These are phyloP conservation scores for Chaetophractus vellerosus DNA, from an alignment of 2,797 vertebrate genomes.

Conservation along the genomic window DNA sequence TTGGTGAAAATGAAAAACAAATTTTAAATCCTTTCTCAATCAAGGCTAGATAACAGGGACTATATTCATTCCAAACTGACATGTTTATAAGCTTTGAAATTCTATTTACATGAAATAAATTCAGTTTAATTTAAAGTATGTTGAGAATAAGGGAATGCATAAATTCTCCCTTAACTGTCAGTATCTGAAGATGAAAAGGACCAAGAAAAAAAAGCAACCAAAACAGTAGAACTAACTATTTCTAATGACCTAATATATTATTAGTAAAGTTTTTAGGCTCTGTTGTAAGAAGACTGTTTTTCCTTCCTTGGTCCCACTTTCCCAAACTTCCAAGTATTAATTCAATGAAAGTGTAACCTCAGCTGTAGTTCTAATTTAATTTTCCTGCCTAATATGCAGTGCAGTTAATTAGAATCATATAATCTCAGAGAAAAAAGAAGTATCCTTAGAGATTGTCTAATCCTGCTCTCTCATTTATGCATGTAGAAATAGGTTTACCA, in stretches of 20 bases:
- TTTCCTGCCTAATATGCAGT: not conserved
- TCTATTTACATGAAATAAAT: not conserved
- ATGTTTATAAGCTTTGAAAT: not conserved
- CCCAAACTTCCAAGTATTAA: not conserved
- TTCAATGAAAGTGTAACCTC: slow-evolving; percentile 41
- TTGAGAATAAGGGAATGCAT: not conserved
- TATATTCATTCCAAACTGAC: not conserved
- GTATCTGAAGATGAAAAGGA: not conserved
- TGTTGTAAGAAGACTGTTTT: not conserved
- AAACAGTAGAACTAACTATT: not conserved
- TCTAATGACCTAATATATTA: not conserved
- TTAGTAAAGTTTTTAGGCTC: not conserved
- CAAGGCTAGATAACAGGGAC: not conserved
- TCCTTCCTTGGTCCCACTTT: not conserved
- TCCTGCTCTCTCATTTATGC: slow-evolving; percentile 2
- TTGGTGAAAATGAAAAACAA: not conserved
- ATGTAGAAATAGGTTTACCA: slow-evolving; percentile 52
- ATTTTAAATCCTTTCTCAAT: not conserved
- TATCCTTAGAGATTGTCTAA: slow-evolving; percentile 19
- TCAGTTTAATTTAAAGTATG: not conserved
- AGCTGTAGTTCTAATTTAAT: slow-evolving; percentile 56
- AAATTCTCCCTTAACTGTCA: not conserved
- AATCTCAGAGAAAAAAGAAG: slow-evolving; percentile 16
- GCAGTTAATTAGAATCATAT: slow-evolving; percentile 66
- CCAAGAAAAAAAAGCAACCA: not conserved